Base-by-base conservation (phyloP, 2,797 vertebrate genomes). In the Rhabdophis nuchalis region DNA sequence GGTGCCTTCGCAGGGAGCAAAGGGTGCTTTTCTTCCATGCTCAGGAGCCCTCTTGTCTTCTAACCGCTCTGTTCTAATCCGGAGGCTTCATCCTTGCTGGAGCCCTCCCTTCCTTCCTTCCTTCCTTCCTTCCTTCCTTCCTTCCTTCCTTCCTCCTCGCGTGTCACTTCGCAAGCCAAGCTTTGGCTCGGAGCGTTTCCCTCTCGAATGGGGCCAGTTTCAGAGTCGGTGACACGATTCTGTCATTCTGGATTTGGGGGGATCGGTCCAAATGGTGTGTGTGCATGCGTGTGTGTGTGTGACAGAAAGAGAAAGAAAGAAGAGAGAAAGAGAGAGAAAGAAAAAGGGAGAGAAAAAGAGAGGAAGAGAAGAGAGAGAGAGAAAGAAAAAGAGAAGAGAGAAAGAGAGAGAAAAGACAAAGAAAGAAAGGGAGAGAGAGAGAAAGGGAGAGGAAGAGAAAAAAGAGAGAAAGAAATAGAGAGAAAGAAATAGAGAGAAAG, bases 211-310 rank as follows among this genome's bases (percentile, higher is more conserved):
- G 14, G 52, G 87, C 61, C 12, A 56, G 32, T 57, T 86, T 68
- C 53, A 20, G n/a, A 53, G 18, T 27, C 52, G 10, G 14, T 61
- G 77, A 89, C 91, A 89, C n/a, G 36, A 89, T 92, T 92, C 91
- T 89, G 88, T 89, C 91, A 92, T 36, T 82, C 52, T 52, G 18
- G 36, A 92, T 92, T 68, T 89, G 58, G 36, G n/a, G n/a, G 82
- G 82, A 41, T 13, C 5, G 1, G 18, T 88, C 36, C 12, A n/a
- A 27, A 87, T 1, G 25, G 36, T 36, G 64, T 72, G n/a, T 18
- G 36, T 41, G 32, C 4, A 3, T 9, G 61, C 1, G n/a, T 16
- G 64, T 68, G 56, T 6, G 56, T 0, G 16, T 18, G 53, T 13
- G 53, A 54, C 5, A 57, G 18, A 7, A 18, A 2, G 5, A 53